phyloP scores from a whole-genome alignment of 2,888 invertebrate genomes.

The Acanthopleura granulata region DNA sequence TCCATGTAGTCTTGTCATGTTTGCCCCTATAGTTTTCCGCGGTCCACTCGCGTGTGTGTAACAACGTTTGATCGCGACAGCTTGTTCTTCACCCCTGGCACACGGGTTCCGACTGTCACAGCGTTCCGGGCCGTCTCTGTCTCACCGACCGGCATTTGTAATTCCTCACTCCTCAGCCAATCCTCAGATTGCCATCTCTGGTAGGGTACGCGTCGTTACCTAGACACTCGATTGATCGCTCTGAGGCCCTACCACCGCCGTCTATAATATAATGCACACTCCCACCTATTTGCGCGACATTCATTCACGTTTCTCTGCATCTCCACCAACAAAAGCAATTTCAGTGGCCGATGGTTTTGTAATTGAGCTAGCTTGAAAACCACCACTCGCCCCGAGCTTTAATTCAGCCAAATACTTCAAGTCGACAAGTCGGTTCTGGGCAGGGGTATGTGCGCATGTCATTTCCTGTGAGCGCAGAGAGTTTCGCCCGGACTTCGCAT shows the following conservation, averaged over 20 bases:
- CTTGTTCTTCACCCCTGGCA: no score
- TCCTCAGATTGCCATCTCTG: no score
- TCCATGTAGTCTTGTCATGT: no score
- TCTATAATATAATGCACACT: constrained; percentile 10
- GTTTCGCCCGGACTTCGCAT: background rate
- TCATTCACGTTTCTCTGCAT: background rate
- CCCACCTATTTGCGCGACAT: constrained; percentile 12
- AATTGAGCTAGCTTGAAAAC: constrained; percentile 8
- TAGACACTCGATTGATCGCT: background rate
- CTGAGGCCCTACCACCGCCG: background rate
- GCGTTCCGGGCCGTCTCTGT: no score
- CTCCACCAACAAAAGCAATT: constrained; percentile 5
- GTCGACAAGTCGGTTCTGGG: background rate
- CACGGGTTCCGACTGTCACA: no score
- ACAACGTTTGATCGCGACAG: no score
- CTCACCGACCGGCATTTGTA: no score
- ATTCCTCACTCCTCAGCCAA: no score
- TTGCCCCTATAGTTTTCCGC: no score
- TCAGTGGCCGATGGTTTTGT: constrained; percentile 10
- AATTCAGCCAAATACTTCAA: constrained; percentile 12
- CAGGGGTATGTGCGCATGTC: background rate
- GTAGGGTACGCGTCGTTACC: no score
- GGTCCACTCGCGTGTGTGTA: no score
- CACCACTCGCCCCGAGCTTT: background rate
- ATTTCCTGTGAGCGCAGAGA: background rate